Conservation (phyloP, 2,113 vertebrate genomes). For the Danio rerio region GRCz12tu NC_133197.1:19708501-19709000, state of each 20-base stretch:
- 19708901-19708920: neutral
- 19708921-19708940: too few relatives aligned
- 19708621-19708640: conserved; percentile 61
- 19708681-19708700: conserved; percentile 67
- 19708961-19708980: too few relatives aligned
- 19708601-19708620: conserved; percentile 61
- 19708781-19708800: conserved; percentile 59
- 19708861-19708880: conserved; percentile 55
- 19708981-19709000: too few relatives aligned
- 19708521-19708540: neutral
- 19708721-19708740: conserved; percentile 39
- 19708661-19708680: conserved; percentile 73
- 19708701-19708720: neutral
- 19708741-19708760: conserved; percentile 45
- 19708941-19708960: too few relatives aligned
- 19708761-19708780: conserved; percentile 35
- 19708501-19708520: neutral
- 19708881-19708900: neutral
- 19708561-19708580: conserved; percentile 73
- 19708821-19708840: conserved; percentile 49
- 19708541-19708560: conserved; percentile 66
- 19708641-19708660: conserved; percentile 69
- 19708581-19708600: conserved; percentile 70
- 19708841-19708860: conserved; percentile 54
- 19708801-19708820: conserved; percentile 46